A percentile compares a stretch with the other conserved stretches of the same genome.
Evolutionary conservation across 2,888 invertebrate genomes (phyloP).

Genomic region (Podabrus alpinus): DNA sequence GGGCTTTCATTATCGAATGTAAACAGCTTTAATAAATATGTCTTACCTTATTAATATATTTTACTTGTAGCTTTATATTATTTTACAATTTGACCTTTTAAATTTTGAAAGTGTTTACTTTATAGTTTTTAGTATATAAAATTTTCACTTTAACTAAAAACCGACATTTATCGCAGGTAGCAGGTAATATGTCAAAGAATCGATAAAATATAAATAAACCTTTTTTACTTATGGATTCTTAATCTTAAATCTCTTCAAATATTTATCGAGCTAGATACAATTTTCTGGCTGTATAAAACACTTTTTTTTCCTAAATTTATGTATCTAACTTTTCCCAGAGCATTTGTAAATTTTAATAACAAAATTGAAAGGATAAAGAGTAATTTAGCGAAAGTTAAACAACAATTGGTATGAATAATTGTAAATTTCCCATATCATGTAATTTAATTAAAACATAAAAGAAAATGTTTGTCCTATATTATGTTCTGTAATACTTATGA

Average conservation of each 20-base stretch:
- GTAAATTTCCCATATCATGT: too few relatives aligned
- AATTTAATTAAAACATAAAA: too few relatives aligned
- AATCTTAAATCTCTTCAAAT: background rate
- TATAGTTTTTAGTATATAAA: background rate
- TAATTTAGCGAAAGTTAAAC: too few relatives aligned
- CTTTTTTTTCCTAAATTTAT: background rate
- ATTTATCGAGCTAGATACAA: background rate
- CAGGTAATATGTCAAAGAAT: background rate
- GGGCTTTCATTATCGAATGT: background rate
- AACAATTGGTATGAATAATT: too few relatives aligned
- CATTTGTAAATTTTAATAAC: too few relatives aligned
- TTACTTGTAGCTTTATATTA: background rate
- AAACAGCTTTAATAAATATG: background rate
- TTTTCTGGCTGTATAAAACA: background rate
- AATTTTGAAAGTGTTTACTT: background rate
- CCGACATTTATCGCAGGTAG: background rate
- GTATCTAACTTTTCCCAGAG: too few relatives aligned
- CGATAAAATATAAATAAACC: background rate
- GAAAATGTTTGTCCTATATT: too few relatives aligned
- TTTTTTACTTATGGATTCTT: background rate
- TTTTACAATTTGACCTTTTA: background rate
- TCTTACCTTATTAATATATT: background rate
- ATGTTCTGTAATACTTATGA: too few relatives aligned
- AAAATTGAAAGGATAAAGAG: too few relatives aligned
- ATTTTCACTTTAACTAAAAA: background rate